Evolutionary conservation across 1,140 invertebrate genomes (phyloP).

Genomic region (Diorhabda elongata): DNA sequence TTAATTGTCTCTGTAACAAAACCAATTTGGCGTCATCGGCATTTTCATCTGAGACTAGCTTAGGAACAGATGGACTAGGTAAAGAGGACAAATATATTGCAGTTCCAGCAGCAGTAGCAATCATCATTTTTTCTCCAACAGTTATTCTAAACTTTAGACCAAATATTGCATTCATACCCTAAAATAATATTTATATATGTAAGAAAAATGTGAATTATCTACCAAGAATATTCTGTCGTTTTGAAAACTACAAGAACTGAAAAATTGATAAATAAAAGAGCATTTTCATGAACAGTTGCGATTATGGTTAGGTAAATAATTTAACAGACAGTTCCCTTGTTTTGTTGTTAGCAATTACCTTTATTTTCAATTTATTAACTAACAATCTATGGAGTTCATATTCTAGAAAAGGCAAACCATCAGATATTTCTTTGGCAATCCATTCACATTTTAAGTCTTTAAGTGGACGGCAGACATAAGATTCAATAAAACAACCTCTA

Average conservation of each 20-base stretch:
- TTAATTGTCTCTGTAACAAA: constrained; percentile 61
- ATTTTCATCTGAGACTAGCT: constrained; percentile 60
- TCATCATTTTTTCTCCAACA: constrained; percentile 81
- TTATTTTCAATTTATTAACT: constrained; percentile 86
- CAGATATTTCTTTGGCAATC: constrained; percentile 91
- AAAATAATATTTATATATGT: neutral
- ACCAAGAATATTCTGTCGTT: too few species aligned
- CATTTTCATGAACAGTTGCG: too few species aligned
- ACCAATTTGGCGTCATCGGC: constrained; percentile 60
- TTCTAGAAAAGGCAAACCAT: constrained; percentile 89
- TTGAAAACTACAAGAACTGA: too few species aligned
- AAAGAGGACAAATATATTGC: constrained; percentile 72
- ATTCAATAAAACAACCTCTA: constrained; percentile 70
- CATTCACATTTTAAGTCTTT: constrained; percentile 77
- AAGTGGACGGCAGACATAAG: constrained; percentile 74
- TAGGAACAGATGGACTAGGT: constrained; percentile 65
- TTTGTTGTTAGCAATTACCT: constrained; percentile 37
- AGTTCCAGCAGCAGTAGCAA: constrained; percentile 85
- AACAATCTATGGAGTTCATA: constrained; percentile 91
- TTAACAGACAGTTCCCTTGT: too few species aligned
- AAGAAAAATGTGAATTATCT: too few species aligned
- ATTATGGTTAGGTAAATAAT: too few species aligned
- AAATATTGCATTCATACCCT: constrained; percentile 89
- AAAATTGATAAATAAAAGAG: too few species aligned
- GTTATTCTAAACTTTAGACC: constrained; percentile 78